Evolutionary conservation across 1,140 invertebrate genomes (phyloP).

Genomic region (Zophobas atratus): DNA sequence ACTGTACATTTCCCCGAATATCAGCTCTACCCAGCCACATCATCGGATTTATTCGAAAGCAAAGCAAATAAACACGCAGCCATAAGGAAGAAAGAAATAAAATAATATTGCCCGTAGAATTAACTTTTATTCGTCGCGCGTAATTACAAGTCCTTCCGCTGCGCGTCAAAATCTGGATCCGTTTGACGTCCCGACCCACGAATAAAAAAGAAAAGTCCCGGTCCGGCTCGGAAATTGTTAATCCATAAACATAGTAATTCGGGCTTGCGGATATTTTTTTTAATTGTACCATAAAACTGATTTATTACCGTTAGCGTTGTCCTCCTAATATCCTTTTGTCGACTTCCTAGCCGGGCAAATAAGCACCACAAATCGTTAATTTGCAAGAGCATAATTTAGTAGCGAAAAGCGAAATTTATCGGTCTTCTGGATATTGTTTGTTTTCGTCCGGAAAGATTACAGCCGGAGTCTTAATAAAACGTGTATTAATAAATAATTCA

Average conservation of each 20-base stretch:
- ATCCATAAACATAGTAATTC: slow-evolving; percentile 42
- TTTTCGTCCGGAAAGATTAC: not conserved
- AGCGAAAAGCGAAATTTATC: not conserved
- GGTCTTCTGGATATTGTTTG: not conserved
- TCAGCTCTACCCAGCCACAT: no score
- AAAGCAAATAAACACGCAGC: no score
- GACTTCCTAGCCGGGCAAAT: slow-evolving; percentile 15
- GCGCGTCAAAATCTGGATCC: slow-evolving; percentile 17
- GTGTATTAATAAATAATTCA: slow-evolving; percentile 51
- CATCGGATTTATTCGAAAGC: no score
- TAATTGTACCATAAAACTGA: slow-evolving; percentile 32
- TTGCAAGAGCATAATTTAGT: slow-evolving; percentile 26
- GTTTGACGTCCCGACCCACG: slow-evolving; percentile 7
- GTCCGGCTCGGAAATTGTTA: slow-evolving; percentile 22
- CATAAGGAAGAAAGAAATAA: not conserved
- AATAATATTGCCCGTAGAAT: not conserved
- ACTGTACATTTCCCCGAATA: no score
- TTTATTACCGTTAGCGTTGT: slow-evolving; percentile 30
- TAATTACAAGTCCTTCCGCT: slow-evolving; percentile 27
- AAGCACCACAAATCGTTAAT: slow-evolving; percentile 26
- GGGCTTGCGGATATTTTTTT: slow-evolving; percentile 30
- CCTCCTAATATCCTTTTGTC: slow-evolving; percentile 21
- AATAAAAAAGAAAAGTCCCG: not conserved
- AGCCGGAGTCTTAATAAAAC: slow-evolving; percentile 25
- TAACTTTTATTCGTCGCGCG: not conserved